Percentiles rank a stretch among this genome's conserved stretches.
Evolutionary conservation across 2,888 invertebrate genomes (phyloP).

Genomic region (Pyrocoelia pectoralis): DNA sequence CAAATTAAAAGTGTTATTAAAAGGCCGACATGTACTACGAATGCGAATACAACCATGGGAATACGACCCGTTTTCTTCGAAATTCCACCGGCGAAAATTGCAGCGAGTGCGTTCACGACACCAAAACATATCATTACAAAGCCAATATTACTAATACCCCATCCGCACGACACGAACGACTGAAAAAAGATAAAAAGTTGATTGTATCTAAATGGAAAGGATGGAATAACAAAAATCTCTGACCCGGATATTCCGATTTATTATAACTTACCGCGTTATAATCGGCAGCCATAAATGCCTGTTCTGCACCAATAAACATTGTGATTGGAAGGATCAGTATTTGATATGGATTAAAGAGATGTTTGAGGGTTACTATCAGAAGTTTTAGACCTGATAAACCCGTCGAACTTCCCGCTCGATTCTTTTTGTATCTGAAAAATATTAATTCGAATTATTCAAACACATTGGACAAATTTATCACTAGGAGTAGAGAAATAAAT

Average conservation of each 20-base stretch:
- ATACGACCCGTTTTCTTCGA: slow-evolving; percentile 82
- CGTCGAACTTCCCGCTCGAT: slow-evolving; percentile 65
- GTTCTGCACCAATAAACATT: slow-evolving; percentile 92
- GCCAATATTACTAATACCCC: slow-evolving; percentile 90
- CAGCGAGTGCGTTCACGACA: slow-evolving; percentile 85
- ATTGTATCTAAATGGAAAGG: too few relatives aligned
- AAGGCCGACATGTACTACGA: slow-evolving; percentile 74
- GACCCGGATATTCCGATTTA: not conserved
- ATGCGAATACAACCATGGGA: slow-evolving; percentile 79
- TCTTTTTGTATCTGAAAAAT: slow-evolving; percentile 66
- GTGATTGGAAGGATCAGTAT: slow-evolving; percentile 88
- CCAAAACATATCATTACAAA: slow-evolving; percentile 95
- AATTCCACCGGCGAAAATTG: slow-evolving; percentile 79
- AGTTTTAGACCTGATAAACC: slow-evolving; percentile 73
- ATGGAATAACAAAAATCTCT: too few relatives aligned
- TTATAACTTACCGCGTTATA: slow-evolving; percentile 72
- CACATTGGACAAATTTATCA: slow-evolving; percentile 41
- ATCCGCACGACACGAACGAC: slow-evolving; percentile 86
- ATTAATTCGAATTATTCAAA: slow-evolving; percentile 8
- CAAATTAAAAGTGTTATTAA: slow-evolving; percentile 74
- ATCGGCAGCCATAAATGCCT: slow-evolving; percentile 89
- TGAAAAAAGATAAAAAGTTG: slow-evolving; percentile 57
- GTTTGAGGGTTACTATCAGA: slow-evolving; percentile 78
- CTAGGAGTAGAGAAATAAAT: too few relatives aligned
- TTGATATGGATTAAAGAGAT: slow-evolving; percentile 81